Base-by-base conservation (phyloP, 2,113 vertebrate species). In the Sarotherodon lohbergeri region DNA sequence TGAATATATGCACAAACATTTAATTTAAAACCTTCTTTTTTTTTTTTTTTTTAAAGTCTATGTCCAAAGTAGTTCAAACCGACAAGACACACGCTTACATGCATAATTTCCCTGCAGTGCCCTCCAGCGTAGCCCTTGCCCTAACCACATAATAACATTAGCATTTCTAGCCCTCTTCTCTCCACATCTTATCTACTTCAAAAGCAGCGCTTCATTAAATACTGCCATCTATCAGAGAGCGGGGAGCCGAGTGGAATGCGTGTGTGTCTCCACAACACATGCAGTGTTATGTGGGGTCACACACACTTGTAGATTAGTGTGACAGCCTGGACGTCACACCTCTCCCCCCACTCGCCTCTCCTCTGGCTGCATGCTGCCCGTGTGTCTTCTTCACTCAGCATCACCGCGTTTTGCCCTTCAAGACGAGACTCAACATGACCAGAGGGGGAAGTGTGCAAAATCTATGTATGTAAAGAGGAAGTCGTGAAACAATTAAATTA, bases 171-270 rank as follows among this genome's bases (percentile, higher is more conserved):
- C 81, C 84, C 91, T 88, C 88, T 63, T 86, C 89, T 84, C 88
- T 85, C 66, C 83, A 80, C 91, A 84, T 92, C 94, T 91, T 91
- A 93, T 92, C 91, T 89, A 90, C 93, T 95, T 93, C 93, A 95
- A 95, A 95, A 90, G 92, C 88, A 87, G 91, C 80, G 82, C 91
- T 93, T 90, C 91, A 93, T 95, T 92, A 91, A 92, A 92, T 36
- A 29, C 91, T 6, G 59, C 90, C 89, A 94, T 94, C 92, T 91
- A 91, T 92, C 91, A 91, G 78, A 79, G 87, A 73, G 89, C 71
- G 10, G 71, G 84, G 84, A 82, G 87, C 89, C 71, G 24, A 57
- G 22, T 83, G 91, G 90, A 93, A 90, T 92, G 92, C 79, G 84
- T 68, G 91, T 83, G 82, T 82, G 87, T 80, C 80, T 88, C 61